These are phyloP conservation scores for Pseudomugil tenellus DNA, from an alignment of 2,797 vertebrate species.

Conservation along the genomic window DNA sequence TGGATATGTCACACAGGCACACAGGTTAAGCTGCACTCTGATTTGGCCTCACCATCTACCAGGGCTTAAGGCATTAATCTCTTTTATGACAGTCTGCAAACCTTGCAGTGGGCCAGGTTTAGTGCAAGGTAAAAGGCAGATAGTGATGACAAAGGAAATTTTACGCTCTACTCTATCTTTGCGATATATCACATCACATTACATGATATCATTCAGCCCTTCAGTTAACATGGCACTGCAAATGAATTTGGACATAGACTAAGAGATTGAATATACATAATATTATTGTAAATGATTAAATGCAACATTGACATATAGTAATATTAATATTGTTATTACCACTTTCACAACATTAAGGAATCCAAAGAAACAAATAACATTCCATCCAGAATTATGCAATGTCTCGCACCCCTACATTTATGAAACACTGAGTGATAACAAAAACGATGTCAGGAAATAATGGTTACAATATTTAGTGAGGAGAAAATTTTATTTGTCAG, in stretches of 20 bases:
- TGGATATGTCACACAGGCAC: conserved; percentile 59
- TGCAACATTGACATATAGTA: background rate
- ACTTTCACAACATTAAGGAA: background rate
- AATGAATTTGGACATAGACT: background rate
- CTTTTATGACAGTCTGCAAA: conserved; percentile 64
- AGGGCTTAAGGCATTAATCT: conserved; percentile 70
- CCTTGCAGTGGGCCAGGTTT: conserved; percentile 38
- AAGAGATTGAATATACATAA: background rate
- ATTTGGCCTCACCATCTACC: conserved; percentile 61
- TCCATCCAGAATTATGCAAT: background rate
- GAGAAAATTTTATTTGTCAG: no score
- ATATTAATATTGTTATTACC: conserved; percentile 1
- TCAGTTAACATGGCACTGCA: background rate
- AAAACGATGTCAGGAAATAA: background rate
- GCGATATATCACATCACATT: conserved; percentile 21
- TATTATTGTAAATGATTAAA: conserved; percentile 3
- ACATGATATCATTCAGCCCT: conserved; percentile 10
- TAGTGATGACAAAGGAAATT: conserved; percentile 36
- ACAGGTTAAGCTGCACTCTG: conserved; percentile 71
- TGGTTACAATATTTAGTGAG: background rate
- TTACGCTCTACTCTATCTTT: conserved; percentile 15
- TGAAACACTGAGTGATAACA: background rate
- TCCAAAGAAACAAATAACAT: background rate
- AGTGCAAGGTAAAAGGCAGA: conserved; percentile 43
- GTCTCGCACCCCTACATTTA: no score